Evolutionary conservation across 2,888 invertebrate species (phyloP).

Genomic region (Phanerotoma sp.): DNA sequence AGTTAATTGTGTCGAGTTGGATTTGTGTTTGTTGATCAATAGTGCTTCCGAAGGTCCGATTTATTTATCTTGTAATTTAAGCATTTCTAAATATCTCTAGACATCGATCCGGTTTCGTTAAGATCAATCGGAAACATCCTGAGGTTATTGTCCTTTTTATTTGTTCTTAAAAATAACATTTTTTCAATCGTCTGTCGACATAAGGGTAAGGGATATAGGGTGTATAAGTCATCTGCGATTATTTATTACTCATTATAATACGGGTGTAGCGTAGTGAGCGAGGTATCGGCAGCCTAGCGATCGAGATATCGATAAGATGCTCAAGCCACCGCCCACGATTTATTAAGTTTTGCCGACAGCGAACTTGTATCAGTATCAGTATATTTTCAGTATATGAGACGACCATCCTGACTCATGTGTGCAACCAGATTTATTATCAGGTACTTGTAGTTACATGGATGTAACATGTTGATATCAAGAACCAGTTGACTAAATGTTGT

Average conservation of each 20-base stretch:
- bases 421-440: background rate
- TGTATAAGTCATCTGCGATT: constrained; percentile 41
- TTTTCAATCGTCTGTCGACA: background rate
- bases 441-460: no score
- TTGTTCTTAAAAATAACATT: background rate
- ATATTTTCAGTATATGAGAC: background rate
- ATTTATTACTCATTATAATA: constrained; percentile 53
- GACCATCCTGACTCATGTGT: background rate
- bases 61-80: constrained; percentile 3
- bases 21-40: background rate
- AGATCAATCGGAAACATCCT: constrained; percentile 2
- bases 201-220: constrained; percentile 21
- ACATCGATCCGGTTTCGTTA: constrained; percentile 12
- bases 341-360: constrained; percentile 40
- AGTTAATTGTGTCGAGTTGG: no score
- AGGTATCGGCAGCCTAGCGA: constrained; percentile 43
- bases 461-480: no score
- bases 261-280: constrained; percentile 31
- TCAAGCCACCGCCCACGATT: constrained; percentile 45
- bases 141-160: constrained; percentile 7
- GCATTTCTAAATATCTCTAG: constrained; percentile 10
- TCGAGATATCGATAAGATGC: constrained; percentile 41
- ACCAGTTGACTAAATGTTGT: background rate
- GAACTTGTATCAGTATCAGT: constrained; percentile 15
- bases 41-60: background rate